These are phyloP conservation scores for Sclerurus mexicanus DNA, from an alignment of 2,113 vertebrate species.

Conservation along the genomic window DNA sequence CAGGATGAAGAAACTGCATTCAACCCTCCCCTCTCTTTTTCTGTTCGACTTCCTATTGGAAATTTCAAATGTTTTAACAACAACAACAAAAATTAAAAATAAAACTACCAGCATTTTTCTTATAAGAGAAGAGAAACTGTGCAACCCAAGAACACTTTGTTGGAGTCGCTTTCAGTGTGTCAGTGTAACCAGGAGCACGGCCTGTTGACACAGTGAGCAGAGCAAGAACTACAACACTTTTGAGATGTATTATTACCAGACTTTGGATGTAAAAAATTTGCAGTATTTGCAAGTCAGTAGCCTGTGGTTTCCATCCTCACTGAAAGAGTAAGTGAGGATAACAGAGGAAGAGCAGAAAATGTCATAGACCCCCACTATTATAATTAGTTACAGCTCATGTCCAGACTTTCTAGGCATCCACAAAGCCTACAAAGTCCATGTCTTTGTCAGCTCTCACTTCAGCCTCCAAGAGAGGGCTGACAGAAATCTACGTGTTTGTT, in stretches of 20 bases:
- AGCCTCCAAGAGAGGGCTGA: rapidly evolving
- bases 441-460: background rate
- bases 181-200: background rate
- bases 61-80: background rate
- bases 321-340: background rate
- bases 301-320: background rate
- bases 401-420: background rate
- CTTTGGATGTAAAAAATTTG: rapidly evolving
- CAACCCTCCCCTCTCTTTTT: background rate
- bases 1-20: background rate
- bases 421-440: background rate
- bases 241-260: rapidly evolving
- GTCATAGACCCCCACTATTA: background rate
- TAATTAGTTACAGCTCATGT: background rate
- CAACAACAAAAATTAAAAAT: background rate
- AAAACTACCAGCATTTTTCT: background rate
- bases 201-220: background rate
- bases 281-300: rapidly evolving
- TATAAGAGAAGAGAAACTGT: background rate
- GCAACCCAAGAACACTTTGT: rapidly evolving
- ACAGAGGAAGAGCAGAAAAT: background rate
- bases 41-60: rapidly evolving
- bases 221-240: rapidly evolving
- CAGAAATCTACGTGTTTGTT: rapidly evolving
- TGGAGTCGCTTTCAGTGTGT: rapidly evolving